Base-by-base conservation (phyloP, 2,113 vertebrate genomes). In the Catharus fuscescens region DNA sequence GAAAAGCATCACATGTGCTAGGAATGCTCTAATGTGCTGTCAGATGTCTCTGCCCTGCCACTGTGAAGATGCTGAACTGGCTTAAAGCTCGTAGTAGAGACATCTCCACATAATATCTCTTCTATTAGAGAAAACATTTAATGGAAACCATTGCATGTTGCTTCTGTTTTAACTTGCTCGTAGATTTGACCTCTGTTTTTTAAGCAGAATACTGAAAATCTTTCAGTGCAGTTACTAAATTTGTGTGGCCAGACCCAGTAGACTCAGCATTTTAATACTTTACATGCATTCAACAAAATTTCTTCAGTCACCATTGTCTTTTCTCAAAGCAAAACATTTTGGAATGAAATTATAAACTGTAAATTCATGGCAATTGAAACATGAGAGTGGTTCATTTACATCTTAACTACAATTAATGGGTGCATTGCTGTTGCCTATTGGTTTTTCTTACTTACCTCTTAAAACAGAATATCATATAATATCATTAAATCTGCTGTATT, bases 391-490 rank as follows among this genome's bases (percentile, higher is more conserved):
- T 34, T 44, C 6, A 24, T 84, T 74, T 84, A 32, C 44, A 92
- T 66, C 16, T 38, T 59, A 40, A 24, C 17, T 60, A 50, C 32
- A 67, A 91, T 5, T 72, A 96, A 92, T 62, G 79, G 25, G 6
- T 82, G 14, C 44, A 76, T 61, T 92, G 34, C 76, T 95, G 64
- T 83, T 50, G 36, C 83, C 34, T 67, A 60, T 78, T 69, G 25
- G 0, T 81, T 96, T 91, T 93, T 69, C 76, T 91, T 95, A 73
- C 88, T 94, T 95, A 88, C 36, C 24, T 93, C 23, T 86, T 90
- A 67, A 71, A 93, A 44, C 25, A 87, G n/a, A 78, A 84, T 56
- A 36, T 36, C 34, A 36, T 36, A 38, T 64, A 32, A n/a, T 73
- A 36, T 61, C 31, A 71, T 89, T 92, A 96, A 87, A 88, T 71